These are phyloP conservation scores for Periphyllus acericola DNA, from an alignment of 2,888 invertebrate genomes.

Conservation along the genomic window DNA sequence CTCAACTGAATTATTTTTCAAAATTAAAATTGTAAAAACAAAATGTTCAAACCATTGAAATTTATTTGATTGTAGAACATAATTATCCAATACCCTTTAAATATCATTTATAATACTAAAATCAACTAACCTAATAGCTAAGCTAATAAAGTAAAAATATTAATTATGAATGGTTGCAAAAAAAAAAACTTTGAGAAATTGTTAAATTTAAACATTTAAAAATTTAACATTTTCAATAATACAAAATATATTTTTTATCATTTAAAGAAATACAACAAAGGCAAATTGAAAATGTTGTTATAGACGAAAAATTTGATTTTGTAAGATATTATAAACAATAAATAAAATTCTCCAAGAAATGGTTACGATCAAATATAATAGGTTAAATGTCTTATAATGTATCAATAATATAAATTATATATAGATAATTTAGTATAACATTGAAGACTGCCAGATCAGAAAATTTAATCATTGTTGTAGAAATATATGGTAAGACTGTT, in stretches of 20 bases:
- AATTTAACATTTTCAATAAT: no score
- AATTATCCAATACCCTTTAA: conserved; percentile 29
- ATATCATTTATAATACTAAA: background rate
- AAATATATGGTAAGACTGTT: background rate
- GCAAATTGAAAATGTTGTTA: no score
- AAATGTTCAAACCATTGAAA: background rate
- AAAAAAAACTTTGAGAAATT: background rate
- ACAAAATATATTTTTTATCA: background rate
- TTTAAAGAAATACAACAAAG: no score
- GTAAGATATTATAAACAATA: background rate
- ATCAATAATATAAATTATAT: no score
- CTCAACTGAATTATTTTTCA: no score
- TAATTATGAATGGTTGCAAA: conserved; percentile 33
- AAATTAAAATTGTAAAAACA: background rate
- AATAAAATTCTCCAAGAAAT: no score
- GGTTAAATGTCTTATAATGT: no score
- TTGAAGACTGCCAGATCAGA: no score
- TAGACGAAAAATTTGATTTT: no score
- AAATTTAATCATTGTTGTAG: no score
- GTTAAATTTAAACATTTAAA: background rate
- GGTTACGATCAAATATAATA: no score
- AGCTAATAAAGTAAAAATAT: conserved; percentile 30
- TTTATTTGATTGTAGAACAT: background rate
- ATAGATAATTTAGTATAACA: no score
- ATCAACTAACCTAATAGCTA: conserved; percentile 47